phyloP scores from a whole-genome alignment of 1,140 invertebrate species.

The Vollenhovia emeryi region DNA sequence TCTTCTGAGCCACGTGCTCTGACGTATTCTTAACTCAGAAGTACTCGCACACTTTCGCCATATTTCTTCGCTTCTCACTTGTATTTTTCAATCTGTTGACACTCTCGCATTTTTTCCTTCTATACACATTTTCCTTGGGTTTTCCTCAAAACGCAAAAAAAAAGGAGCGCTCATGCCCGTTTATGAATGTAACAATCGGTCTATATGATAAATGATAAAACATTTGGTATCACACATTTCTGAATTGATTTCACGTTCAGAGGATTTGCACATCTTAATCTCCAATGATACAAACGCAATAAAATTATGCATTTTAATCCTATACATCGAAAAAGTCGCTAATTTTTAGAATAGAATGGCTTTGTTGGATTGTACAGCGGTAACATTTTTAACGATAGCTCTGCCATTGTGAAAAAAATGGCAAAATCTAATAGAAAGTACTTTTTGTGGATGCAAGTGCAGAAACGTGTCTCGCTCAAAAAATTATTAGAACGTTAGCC shows the following conservation, averaged over 20 bases:
- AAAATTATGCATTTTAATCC: not conserved
- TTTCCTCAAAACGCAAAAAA: not conserved
- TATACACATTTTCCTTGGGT: not conserved
- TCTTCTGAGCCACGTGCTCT: conserved; percentile 54
- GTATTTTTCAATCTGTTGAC: conserved; percentile 16
- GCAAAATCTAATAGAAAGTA: not conserved
- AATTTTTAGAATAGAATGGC: no score
- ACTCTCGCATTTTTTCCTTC: not conserved
- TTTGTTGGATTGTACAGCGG: no score
- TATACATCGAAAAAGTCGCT: no score
- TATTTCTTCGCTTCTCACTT: not conserved
- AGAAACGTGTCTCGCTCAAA: not conserved
- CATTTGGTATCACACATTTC: not conserved
- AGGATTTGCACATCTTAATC: not conserved
- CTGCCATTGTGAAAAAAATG: not conserved
- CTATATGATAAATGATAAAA: not conserved
- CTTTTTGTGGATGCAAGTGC: not conserved
- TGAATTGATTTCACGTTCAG: not conserved
- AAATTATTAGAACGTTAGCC: not conserved
- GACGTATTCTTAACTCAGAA: conserved; percentile 47
- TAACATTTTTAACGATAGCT: not conserved
- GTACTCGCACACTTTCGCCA: not conserved
- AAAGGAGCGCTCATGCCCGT: not conserved
- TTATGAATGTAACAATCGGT: not conserved
- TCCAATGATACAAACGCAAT: not conserved